Conservation (phyloP, 64 coral and sea anemone genomes). For the Stichodactyla helianthus region DNA sequence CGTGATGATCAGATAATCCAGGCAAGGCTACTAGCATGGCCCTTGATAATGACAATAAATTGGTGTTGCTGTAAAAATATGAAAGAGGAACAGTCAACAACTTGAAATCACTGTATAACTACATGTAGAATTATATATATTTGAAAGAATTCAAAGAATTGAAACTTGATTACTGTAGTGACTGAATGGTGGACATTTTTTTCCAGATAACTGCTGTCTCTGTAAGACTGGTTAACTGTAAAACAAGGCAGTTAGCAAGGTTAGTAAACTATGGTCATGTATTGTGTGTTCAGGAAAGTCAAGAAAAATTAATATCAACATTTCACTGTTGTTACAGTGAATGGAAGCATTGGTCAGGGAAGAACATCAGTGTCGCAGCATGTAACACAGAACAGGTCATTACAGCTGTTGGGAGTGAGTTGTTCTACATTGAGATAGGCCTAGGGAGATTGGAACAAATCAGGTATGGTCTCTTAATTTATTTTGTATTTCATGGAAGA, state of each 20-base stretch:
- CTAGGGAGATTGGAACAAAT: conserved; percentile 60
- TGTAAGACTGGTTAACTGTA: conserved; percentile 81
- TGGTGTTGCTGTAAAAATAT: no score
- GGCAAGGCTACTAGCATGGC: conserved; percentile 7
- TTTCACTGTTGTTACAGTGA: conserved; percentile 51
- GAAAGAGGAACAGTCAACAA: no score
- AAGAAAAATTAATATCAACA: no score
- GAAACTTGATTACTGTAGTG: no score
- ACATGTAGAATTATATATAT: no score
- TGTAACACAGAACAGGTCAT: conserved; percentile 88
- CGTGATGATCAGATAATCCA: conserved; percentile 80
- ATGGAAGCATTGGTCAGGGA: conserved; percentile 73
- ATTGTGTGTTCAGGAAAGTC: not conserved
- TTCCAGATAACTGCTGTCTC: conserved; percentile 77
- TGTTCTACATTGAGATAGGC: conserved; percentile 80
- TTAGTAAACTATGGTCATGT: not conserved
- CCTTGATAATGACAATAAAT: no score
- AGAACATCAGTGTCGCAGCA: conserved; percentile 90
- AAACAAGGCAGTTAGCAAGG: conserved; percentile 73
- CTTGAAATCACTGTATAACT: no score
- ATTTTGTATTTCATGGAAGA: no score
- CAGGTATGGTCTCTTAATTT: conserved; percentile 36
- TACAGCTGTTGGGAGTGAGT: conserved; percentile 72
- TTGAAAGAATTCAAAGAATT: no score
- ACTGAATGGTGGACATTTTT: not conserved